Evolutionary conservation across 2,113 vertebrate genomes (phyloP).

Genomic region (Chamaetylas fuelleborni): DNA sequence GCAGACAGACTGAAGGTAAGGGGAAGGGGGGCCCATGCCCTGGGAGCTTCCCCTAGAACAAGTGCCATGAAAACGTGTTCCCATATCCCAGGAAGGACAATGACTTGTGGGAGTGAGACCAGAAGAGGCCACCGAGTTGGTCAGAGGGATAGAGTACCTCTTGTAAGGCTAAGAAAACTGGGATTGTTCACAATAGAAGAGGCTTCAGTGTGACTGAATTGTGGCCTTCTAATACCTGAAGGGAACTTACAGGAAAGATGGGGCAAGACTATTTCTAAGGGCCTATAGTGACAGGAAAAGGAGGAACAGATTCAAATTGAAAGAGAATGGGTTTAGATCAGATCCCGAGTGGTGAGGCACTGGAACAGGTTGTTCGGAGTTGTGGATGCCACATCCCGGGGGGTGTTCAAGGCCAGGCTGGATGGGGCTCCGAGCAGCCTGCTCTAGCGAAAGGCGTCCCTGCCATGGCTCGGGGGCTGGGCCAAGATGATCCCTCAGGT

Average conservation of each 20-base stretch:
- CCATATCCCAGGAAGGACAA: not conserved
- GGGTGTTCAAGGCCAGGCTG: not conserved
- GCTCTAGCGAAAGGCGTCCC: not conserved
- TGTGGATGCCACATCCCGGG: not conserved
- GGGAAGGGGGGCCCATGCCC: fast-evolving
- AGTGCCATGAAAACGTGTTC: fast-evolving
- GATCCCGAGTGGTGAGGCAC: not conserved
- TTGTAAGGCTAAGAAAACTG: not conserved
- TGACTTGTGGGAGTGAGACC: not conserved
- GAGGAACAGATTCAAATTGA: not conserved
- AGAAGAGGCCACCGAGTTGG: not conserved
- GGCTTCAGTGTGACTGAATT: not conserved
- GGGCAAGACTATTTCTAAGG: not conserved
- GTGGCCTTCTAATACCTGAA: not conserved
- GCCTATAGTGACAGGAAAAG: not conserved
- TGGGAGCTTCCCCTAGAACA: fast-evolving
- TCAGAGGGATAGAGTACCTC: not conserved
- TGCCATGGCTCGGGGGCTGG: fast-evolving
- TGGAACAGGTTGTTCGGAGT: not conserved
- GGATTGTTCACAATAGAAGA: not conserved
- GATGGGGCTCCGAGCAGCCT: not conserved
- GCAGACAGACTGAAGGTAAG: fast-evolving
- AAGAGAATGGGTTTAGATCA: not conserved
- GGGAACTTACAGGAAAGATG: not conserved
- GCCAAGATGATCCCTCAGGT: too few relatives aligned